phyloP scores from a whole-genome alignment of 2,113 vertebrate genomes.

The Lampris incognitus region DNA sequence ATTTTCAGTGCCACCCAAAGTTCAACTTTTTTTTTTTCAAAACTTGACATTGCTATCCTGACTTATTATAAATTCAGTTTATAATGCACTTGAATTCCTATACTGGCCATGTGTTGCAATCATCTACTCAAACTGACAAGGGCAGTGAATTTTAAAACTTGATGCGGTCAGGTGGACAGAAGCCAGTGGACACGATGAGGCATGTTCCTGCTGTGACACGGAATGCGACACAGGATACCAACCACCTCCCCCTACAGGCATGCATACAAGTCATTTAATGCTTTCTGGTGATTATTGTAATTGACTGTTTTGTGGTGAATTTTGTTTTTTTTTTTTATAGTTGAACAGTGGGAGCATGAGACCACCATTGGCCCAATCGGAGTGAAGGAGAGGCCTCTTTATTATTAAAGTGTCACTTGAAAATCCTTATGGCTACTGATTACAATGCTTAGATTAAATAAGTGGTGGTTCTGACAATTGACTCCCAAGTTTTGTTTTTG shows the following conservation, averaged over 20 bases:
- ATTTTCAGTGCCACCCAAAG: too few relatives aligned
- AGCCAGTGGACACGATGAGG: constrained; percentile 22
- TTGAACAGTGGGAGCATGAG: constrained; percentile 30
- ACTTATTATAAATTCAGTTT: too few relatives aligned
- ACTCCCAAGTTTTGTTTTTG: too few relatives aligned
- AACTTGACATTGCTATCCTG: too few relatives aligned
- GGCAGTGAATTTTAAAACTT: background rate
- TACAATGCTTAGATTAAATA: too few relatives aligned
- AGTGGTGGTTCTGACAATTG: too few relatives aligned
- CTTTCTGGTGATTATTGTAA: background rate
- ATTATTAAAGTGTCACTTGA: too few relatives aligned
- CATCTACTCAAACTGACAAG: too few relatives aligned
- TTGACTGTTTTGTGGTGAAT: background rate
- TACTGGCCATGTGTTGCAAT: background rate
- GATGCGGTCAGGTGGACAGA: constrained; percentile 32
- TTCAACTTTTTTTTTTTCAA: too few relatives aligned
- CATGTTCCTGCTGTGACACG: constrained; percentile 44
- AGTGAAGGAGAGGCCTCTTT: background rate
- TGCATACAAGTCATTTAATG: background rate
- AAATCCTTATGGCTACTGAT: too few relatives aligned
- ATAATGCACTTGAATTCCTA: too few relatives aligned
- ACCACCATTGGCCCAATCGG: constrained; percentile 10
- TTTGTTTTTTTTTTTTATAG: background rate
- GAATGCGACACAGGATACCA: constrained; percentile 9
- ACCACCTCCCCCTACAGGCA: background rate